Evolutionary conservation across 2,797 vertebrate genomes (phyloP), one percentile per base, ranked within the genome.

Genomic region (Amazona ochrocephala): DNA sequence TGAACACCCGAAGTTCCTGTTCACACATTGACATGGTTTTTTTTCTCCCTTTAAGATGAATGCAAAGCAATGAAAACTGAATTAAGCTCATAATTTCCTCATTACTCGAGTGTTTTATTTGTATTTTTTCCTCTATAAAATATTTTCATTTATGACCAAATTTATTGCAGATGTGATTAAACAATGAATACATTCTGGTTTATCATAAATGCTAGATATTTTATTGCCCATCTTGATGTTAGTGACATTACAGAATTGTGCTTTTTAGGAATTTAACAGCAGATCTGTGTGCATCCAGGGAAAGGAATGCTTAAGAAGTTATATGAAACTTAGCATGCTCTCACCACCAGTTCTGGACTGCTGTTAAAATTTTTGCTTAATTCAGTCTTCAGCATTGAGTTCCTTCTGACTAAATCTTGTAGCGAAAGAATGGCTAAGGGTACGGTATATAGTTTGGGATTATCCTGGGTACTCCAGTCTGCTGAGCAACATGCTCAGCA

Each of bases 1-100:
- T 56, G 41, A 85, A 87, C 45, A 66, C 66, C 9, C 78, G 29
- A 87, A 64, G 26, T 82, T 94, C 92, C 61, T 84, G 20, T 84
- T 95, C 51, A 23, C 21, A 89, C 54, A 62, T 47, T 81, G 61
- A 48, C 41, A 14, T 75, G 21, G 23, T 68, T 92, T 53, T 85
- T 92, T 92, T 94, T 54, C n/a, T 82, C 6, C 27, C 13, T 81
- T 51, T 75, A 75, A 90, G 37, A 64, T 66, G n/a, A 93, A 87
- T 62, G 34, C 76, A 90, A 87, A 94, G 19, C 51, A 85, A 30
- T 42, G 74, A 86, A 93, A 85, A 68, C 27, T n/a, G 68, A 95
- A 77, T 89, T 92, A 87, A 84, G 47, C 37, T 66, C 1, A 3
- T 58, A 32, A 54, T 87, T 71, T 81, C 32, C 13, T 75, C 66